Base-by-base conservation (phyloP, 1,140 invertebrate species). In the Drosophila virilis region DNA sequence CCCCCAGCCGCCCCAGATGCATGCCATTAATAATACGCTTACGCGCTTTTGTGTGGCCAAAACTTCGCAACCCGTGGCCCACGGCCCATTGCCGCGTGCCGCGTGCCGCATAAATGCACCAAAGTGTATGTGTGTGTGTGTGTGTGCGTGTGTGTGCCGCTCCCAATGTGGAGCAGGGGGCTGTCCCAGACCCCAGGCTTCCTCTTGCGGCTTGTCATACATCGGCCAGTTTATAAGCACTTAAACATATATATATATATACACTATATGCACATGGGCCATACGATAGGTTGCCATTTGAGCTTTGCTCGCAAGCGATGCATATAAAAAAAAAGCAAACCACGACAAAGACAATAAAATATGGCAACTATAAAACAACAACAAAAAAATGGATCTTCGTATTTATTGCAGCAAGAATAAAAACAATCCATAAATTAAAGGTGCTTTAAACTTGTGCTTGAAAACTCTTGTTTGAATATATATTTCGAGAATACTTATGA, bases 1-100 rank as follows among this genome's bases (percentile, higher is more conserved):
- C 22, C 15, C 40, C 35, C 17, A n/a, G n/a, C n/a, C 10, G 22
- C 42, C 45, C 3, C 17, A 13, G 43, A 59, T 48, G 32, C 72
- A 75, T 58, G 68, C 77, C 74, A 80, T 82, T 77, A 82, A 82
- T 82, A 82, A 82, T 82, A 80, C 79, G 77, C 79, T 82, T 82
- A 82, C 79, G 77, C 79, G 77, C 77, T 82, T 82, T 82, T 82
- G 77, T 82, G 52, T 55, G 33, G 57, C 67, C 55, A 55, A 71
- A 46, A 40, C 35, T 61, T 37, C 45, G 45, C 62, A 48, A 50
- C 38, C 17, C 57, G 6, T 52, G 28, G 37, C 15, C 12, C 57
- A 7, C 32, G 22, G 17, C 51, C 15, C 28, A 7, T 12, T 9
- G 22, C 61, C 28, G 10, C 9, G 13, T 33, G 10, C 42, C 17